Conservation (phyloP, 2,888 invertebrate genomes). For the Anoncus sp. region DNA sequence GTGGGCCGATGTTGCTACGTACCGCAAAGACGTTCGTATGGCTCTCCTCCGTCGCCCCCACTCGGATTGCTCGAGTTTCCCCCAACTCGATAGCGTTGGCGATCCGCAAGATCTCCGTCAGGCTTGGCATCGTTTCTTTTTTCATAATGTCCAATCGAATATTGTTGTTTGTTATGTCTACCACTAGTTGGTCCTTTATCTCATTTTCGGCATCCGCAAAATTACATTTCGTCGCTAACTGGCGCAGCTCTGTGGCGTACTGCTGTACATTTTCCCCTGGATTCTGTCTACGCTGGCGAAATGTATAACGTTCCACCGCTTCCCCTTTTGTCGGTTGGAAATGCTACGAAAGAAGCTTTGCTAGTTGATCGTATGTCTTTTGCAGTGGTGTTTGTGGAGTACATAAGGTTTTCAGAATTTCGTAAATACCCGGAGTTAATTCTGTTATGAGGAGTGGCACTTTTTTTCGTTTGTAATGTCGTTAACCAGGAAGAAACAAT, state of each 20-base stretch:
- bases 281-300: neutral
- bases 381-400: neutral
- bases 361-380: neutral
- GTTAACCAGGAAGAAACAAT: neutral
- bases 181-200: too few relatives aligned
- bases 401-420: neutral
- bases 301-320: neutral
- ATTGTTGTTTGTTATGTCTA: too few relatives aligned
- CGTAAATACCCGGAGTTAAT: neutral
- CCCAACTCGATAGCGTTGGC: constrained; percentile 25
- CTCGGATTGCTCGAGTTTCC: constrained; percentile 6
- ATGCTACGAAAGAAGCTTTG: neutral
- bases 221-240: neutral
- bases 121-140: neutral
- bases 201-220: neutral
- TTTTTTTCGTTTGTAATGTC: neutral
- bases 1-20: too few relatives aligned
- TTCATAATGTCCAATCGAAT: neutral
- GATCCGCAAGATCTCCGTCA: neutral
- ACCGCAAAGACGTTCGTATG: too few relatives aligned
- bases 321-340: neutral
- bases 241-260: neutral
- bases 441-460: neutral
- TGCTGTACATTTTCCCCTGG: too few relatives aligned
- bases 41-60: constrained; percentile 10